Conservation (phyloP, 2,888 invertebrate genomes). For the Parnassius apollo region DNA sequence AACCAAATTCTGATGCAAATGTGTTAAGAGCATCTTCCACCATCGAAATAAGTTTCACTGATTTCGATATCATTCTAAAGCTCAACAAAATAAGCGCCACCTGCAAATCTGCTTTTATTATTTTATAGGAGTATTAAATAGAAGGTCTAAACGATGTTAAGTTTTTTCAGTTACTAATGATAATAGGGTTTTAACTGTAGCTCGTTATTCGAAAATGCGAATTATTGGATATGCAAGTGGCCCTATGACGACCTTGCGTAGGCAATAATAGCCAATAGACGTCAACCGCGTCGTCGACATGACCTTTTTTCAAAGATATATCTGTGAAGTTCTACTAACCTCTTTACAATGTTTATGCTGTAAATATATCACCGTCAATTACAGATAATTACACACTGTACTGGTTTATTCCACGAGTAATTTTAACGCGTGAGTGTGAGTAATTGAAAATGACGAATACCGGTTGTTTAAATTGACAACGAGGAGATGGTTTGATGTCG, state of each 20-base stretch:
- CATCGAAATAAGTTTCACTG: slow-evolving; percentile 38
- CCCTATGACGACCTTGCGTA: not conserved
- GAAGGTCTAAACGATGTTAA: slow-evolving; percentile 53
- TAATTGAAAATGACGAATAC: slow-evolving; percentile 27
- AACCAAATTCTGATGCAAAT: slow-evolving; percentile 78
- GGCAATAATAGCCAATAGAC: not conserved
- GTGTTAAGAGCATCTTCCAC: slow-evolving; percentile 52
- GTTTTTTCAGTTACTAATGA: slow-evolving; percentile 49
- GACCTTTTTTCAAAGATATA: slow-evolving; percentile 13
- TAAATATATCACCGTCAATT: slow-evolving; percentile 28
- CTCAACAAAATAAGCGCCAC: slow-evolving; percentile 21
- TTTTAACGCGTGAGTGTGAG: slow-evolving; percentile 18
- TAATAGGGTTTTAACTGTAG: no score
- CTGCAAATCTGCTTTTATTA: slow-evolving; percentile 57
- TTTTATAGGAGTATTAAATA: slow-evolving; percentile 62
- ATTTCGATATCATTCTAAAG: slow-evolving; percentile 43
- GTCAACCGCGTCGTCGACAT: not conserved
- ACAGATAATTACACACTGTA: slow-evolving; percentile 24
- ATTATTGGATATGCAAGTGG: no score
- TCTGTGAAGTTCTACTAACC: slow-evolving; percentile 9
- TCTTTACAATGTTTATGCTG: slow-evolving; percentile 23
- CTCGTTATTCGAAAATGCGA: no score
- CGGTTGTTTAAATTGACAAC: slow-evolving; percentile 26
- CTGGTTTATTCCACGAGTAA: slow-evolving; percentile 17
- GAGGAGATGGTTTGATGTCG: slow-evolving; percentile 20